Conservation (phyloP, 2,888 invertebrate genomes). For the Ennomos fuscantarius region DNA sequence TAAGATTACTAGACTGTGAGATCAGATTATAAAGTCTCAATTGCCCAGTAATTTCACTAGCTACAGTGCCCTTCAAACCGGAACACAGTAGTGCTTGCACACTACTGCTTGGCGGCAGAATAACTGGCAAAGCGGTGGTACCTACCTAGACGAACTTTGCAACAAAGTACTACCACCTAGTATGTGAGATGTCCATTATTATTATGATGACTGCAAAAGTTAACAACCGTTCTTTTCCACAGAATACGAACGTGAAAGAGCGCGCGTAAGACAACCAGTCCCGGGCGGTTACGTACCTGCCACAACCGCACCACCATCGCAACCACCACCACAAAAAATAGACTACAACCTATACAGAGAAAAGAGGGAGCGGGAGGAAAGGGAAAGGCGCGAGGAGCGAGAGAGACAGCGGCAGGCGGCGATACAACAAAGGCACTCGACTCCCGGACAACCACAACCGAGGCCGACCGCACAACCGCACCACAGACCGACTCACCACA, state of each 20-base stretch:
- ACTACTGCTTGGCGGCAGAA: too few species aligned
- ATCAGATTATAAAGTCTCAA: too few species aligned
- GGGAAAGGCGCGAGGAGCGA: conserved; percentile 74
- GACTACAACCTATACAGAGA: conserved; percentile 87
- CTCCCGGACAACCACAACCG: conserved; percentile 48
- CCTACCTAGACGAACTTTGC: too few species aligned
- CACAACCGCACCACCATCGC: conserved; percentile 58
- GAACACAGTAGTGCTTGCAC: too few species aligned
- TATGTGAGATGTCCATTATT: too few species aligned
- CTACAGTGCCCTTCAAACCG: too few species aligned
- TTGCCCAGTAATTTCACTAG: too few species aligned
- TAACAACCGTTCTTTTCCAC: conserved; percentile 15
- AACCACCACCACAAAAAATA: conserved; percentile 79
- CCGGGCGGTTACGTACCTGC: conserved; percentile 79
- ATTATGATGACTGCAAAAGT: neutral
- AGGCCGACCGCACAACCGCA: conserved; percentile 47
- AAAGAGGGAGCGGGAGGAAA: conserved; percentile 86
- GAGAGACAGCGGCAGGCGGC: conserved; percentile 61
- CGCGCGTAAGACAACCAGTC: conserved; percentile 62
- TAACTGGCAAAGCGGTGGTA: too few species aligned
- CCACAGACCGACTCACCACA: conserved; percentile 59
- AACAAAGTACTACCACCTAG: too few species aligned
- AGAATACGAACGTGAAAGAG: conserved; percentile 79
- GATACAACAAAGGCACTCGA: conserved; percentile 41
- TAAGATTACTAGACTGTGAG: too few species aligned